Conservation (phyloP, 2,888 invertebrate species). For the Ashinkailepas kermadecensis region DNA sequence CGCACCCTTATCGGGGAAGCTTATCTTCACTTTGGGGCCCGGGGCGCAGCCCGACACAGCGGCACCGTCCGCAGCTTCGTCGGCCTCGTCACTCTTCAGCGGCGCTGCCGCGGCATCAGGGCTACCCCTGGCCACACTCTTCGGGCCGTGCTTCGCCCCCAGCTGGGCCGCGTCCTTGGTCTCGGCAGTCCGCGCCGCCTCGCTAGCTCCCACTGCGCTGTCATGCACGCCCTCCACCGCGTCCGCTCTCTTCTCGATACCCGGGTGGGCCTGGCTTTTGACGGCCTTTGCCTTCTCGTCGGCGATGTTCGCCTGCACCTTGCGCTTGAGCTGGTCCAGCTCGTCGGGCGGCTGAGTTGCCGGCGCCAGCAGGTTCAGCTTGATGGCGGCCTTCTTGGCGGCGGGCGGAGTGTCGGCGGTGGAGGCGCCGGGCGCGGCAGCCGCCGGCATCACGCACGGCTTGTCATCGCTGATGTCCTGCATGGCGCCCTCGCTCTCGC, state of each 20-base stretch:
- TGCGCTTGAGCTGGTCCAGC: neutral
- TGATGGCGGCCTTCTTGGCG: neutral
- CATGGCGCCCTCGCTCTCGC: neutral
- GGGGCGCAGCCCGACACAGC: neutral
- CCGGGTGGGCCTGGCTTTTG: neutral
- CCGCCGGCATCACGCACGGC: no score
- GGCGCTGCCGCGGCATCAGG: no score
- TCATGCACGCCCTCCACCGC: neutral
- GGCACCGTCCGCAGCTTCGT: no score
- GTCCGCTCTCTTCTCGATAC: neutral
- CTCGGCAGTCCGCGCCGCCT: neutral
- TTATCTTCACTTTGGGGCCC: neutral
- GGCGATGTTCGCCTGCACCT: neutral
- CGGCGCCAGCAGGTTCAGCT: slow-evolving; percentile 7
- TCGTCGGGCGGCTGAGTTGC: neutral
- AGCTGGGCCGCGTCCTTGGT: no score
- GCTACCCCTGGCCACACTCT: no score
- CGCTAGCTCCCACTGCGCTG: no score
- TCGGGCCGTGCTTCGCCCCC: neutral
- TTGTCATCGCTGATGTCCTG: slow-evolving; percentile 1
- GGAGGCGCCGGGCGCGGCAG: neutral
- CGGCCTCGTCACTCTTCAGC: neutral
- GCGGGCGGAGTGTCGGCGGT: neutral
- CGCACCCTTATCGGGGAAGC: neutral
- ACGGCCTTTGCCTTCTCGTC: neutral